Evolutionary conservation across 2,888 invertebrate species (phyloP), one percentile per base, ranked within the genome.

Genomic region (Chorisops tibialis): DNA sequence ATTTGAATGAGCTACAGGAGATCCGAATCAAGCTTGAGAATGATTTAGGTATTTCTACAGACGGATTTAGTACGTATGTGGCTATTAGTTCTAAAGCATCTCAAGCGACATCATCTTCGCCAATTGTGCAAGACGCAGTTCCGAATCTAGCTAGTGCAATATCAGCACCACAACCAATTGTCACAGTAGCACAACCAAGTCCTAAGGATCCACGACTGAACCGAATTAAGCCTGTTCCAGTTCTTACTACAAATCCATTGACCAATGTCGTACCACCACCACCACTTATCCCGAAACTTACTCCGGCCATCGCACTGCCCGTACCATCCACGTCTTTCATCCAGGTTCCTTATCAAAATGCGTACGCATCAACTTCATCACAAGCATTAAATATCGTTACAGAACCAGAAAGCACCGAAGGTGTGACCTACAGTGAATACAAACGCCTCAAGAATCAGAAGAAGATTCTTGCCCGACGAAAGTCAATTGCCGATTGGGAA

Each of bases 171-270:
- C 45, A 18, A 11, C 16, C 19, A 7, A 16, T 24, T 16, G 11
- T 19, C n/a, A 38, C 19, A 6, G 11, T 21, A 11, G 38, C 51
- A 2, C 18, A 21, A 18, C 30, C 30, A 12, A 56, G 56, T 24
- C 18, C 35, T 2, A 56, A 56, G 19, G 56, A 56, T 45, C 56
- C 56, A 6, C 49, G 47, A 18, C 18, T 56, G 14, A 56, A 56
- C 30, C 41, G 54, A 19, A 11, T 21, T n/a, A 39, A 24, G 4
- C 43, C 30, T 14, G 39, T 21, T 16, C 41, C 52, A 41, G 2
- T 41, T 12, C 22, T 30, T 9, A 12, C 22, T n/a, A 12, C 22
- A 21, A 22, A 4, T 9, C 24, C 24, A 22, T n/a, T n/a, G n/a
- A 11, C 9, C 39, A 22, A 48, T 6, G 56, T 43, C 2, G 21